Percentiles rank a stretch among this genome's conserved stretches.
Evolutionary conservation across 2,888 invertebrate species (phyloP).

Genomic region (Allolobophora icterica): DNA sequence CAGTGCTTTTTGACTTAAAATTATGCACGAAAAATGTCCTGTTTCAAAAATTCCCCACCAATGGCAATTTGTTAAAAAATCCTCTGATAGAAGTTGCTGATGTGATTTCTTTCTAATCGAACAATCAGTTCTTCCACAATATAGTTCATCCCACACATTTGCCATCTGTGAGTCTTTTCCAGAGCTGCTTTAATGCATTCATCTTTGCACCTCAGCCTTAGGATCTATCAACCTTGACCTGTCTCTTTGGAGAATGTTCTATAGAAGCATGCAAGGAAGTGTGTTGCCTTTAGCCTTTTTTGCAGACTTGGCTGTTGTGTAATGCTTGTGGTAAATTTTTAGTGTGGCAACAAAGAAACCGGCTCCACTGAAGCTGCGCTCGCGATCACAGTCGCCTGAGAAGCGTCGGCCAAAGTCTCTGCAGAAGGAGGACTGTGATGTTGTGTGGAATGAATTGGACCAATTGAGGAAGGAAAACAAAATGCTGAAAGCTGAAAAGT

Average conservation of each 20-base stretch:
- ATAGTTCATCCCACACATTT: too few species aligned
- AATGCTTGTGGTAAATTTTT: neutral
- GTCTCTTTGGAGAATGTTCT: too few species aligned
- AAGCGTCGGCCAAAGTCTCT: conserved; percentile 51
- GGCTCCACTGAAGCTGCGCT: neutral
- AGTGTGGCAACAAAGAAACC: neutral
- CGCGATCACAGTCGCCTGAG: neutral
- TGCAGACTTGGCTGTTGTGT: neutral
- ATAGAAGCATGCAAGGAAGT: too few species aligned
- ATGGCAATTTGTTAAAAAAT: too few species aligned
- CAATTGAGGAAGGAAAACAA: conserved; percentile 61
- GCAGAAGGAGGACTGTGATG: conserved; percentile 59
- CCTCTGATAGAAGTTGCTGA: conserved; percentile 13
- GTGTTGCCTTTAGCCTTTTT: neutral
- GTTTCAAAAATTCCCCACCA: too few species aligned
- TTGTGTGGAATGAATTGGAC: conserved; percentile 63
- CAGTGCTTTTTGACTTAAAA: too few species aligned
- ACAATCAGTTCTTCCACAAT: neutral
- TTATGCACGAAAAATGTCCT: too few species aligned
- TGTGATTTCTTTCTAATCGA: neutral
- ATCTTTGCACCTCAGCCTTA: too few species aligned
- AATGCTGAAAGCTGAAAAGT: conserved; percentile 44
- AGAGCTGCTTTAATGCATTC: too few species aligned
- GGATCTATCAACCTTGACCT: too few species aligned
- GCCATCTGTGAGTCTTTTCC: too few species aligned